phyloP scores from a whole-genome alignment of 1,140 invertebrate species.

The Temnothorax curvispinosus region DNA sequence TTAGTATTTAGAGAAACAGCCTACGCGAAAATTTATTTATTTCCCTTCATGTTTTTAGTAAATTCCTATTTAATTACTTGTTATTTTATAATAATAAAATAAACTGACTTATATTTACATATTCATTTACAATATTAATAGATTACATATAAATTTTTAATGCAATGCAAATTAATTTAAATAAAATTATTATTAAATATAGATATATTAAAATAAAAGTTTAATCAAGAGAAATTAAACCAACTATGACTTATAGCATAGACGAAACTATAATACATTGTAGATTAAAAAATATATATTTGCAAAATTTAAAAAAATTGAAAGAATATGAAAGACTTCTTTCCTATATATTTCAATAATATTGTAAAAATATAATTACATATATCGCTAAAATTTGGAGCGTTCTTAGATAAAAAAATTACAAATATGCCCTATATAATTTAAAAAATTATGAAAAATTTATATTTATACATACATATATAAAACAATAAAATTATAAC shows the following conservation, averaged over 20 bases:
- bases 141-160: neutral
- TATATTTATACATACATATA: no score
- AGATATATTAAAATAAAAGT: neutral
- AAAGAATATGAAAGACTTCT: neutral
- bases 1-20: neutral
- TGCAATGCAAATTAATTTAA: neutral
- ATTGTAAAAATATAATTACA: neutral
- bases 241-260: neutral
- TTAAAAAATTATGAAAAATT: no score
- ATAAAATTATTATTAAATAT: neutral
- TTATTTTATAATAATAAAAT: neutral
- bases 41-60: neutral
- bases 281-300: neutral
- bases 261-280: neutral
- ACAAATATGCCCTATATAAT: no score
- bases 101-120: neutral
- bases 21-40: neutral
- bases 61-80: neutral
- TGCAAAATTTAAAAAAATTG: neutral
- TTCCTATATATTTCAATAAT: neutral
- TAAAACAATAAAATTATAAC: no score
- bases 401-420: no score
- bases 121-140: neutral
- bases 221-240: neutral
- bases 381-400: no score